These are phyloP conservation scores for Heloderma charlesbogerti DNA, from an alignment of 2,113 vertebrate genomes.

Conservation along the genomic window DNA sequence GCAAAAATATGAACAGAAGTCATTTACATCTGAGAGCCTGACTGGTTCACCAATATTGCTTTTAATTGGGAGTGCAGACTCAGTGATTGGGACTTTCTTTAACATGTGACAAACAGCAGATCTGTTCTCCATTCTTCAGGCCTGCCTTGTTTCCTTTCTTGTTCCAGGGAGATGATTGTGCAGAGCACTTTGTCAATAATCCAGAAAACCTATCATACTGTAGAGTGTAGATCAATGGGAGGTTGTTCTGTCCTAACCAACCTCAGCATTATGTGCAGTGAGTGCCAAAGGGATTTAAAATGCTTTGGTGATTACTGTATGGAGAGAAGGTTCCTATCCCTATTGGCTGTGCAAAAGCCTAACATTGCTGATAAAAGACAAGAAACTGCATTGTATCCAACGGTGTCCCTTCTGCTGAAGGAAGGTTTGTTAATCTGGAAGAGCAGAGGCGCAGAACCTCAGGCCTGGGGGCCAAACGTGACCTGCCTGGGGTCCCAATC, in stretches of 20 bases:
- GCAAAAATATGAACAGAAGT: background rate
- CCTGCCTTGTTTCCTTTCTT: conserved; percentile 54
- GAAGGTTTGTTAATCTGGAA: too few relatives aligned
- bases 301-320: conserved; percentile 22
- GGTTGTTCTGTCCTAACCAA: conserved; percentile 33
- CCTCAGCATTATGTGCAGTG: background rate
- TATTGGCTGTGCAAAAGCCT: background rate
- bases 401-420: too few relatives aligned
- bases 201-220: conserved; percentile 29
- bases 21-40: background rate
- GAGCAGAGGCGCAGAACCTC: too few relatives aligned
- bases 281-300: conserved; percentile 11
- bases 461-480: too few relatives aligned
- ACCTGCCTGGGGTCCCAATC: too few relatives aligned
- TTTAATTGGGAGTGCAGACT: conserved; percentile 52
- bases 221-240: conserved; percentile 29
- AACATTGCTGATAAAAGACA: background rate
- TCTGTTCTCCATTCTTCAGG: conserved; percentile 48
- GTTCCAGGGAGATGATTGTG: conserved; percentile 58
- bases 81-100: conserved; percentile 58
- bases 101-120: conserved; percentile 59
- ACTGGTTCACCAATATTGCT: conserved; percentile 31
- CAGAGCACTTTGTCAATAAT: conserved; percentile 59
- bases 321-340: background rate
- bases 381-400: background rate